Evolutionary conservation across 2,113 vertebrate species (phyloP).

Genomic region (Leptobrachium ailaonicum): DNA sequence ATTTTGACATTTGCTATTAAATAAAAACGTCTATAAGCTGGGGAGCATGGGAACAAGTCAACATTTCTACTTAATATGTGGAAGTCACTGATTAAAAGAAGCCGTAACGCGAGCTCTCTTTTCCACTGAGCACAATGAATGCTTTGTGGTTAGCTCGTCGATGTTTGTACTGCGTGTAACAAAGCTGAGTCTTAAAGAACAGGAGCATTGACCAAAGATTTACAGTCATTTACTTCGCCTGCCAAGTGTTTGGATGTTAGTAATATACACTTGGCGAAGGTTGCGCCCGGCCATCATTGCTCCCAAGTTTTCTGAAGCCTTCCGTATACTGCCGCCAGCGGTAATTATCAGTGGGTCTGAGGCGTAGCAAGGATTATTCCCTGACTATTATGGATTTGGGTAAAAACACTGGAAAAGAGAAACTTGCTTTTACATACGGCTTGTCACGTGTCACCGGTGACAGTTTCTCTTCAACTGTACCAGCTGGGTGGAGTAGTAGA

Average conservation of each 20-base stretch:
- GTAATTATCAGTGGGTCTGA: not conserved
- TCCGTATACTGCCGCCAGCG: not conserved
- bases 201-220: not conserved
- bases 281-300: not conserved
- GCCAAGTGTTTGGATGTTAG: not conserved
- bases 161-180: not conserved
- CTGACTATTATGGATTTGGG: too few relatives aligned
- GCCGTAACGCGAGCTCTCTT: not conserved
- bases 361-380: too few relatives aligned
- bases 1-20: too few relatives aligned
- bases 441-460: too few relatives aligned
- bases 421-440: too few relatives aligned
- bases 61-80: not conserved
- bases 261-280: not conserved
- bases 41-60: too few relatives aligned
- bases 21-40: too few relatives aligned
- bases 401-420: too few relatives aligned
- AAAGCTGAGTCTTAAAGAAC: not conserved
- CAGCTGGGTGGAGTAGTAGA: too few relatives aligned
- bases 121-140: not conserved
- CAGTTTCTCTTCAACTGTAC: too few relatives aligned
- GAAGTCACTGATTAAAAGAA: not conserved
- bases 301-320: not conserved
- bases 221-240: not conserved
- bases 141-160: not conserved